Base-by-base conservation (phyloP, 1,140 invertebrate species). In the Pseudomyrmex gracilis region DNA sequence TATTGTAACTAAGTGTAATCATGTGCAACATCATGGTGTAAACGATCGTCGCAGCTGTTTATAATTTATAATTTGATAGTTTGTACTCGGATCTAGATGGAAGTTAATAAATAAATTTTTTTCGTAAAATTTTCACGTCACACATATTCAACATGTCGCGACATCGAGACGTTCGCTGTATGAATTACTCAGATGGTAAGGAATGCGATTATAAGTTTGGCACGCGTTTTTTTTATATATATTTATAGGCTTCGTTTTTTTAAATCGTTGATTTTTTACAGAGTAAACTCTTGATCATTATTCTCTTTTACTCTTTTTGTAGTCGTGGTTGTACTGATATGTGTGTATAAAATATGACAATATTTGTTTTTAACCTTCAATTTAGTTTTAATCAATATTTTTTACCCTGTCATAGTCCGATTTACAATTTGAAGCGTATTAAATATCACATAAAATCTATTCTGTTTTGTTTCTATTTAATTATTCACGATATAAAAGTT, bases 111-210 rank as follows among this genome's bases (percentile, higher is more conserved):
- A 57, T 71, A 24, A 80, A 58, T 2, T 58, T 9, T 60, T 13
- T 45, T 57, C 17, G 13, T 60, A 17, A 57, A 60, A 49, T 58
- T 80, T 80, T 34, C 12, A 3, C 45, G 17, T 76, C 2, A 76
- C 24, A 15, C 34, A 47, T 2, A 20, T 73, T 34, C 34, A 1
- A 76, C 13, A 97, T 98, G 97, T 96, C 97, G 80, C 96, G 97
- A 17, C 97, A 98, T 93, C 95, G 97, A 82, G 97, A 97, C 92
- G 95, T 98, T 60, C 94, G 97, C 74, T 96, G 96, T 83, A 96
- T 97, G 95, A 96, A 96, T 90, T 97, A 96, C 93, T 96, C 96
- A 12, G 97, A 97, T 89, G 95, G 95, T 96, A 93, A 90, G 34
- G 34, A 34, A 5, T 34, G 87, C 88, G n/a, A 63, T 15, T 1